Conservation (phyloP, 92 coral and sea anemone genomes). For the Parazoanthus swiftii region DNA sequence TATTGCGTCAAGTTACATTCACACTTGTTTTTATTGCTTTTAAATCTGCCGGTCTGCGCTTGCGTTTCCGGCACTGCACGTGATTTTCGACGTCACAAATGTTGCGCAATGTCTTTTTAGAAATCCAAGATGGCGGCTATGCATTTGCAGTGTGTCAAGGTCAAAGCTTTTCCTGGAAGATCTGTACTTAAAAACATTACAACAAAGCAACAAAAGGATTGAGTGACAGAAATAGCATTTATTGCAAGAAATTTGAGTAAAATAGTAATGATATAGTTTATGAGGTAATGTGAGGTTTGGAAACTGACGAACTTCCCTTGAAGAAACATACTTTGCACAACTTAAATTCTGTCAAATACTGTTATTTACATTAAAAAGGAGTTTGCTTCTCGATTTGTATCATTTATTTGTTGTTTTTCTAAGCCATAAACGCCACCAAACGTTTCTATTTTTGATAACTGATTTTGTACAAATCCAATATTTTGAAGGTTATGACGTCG, state of each 20-base stretch:
- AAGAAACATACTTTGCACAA: not conserved
- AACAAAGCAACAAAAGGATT: not conserved
- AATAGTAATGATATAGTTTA: not conserved
- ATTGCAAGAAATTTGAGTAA: not conserved
- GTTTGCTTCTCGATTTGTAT: too few relatives aligned
- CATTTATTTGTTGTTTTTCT: too few relatives aligned
- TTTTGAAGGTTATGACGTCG: too few relatives aligned
- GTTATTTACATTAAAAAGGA: too few relatives aligned
- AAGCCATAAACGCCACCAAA: too few relatives aligned
- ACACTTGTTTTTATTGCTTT: too few relatives aligned
- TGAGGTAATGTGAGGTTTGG: not conserved
- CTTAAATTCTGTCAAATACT: not conserved
- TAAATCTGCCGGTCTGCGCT: too few relatives aligned
- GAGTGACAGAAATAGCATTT: not conserved
- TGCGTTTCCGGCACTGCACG: too few relatives aligned
- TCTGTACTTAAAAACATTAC: not conserved
- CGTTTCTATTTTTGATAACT: too few relatives aligned
- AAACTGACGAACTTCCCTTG: not conserved
- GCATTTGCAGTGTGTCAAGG: not conserved
- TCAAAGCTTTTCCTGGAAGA: not conserved
- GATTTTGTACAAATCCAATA: too few relatives aligned
- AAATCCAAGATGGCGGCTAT: not conserved
- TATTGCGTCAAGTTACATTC: too few relatives aligned
- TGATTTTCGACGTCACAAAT: too few relatives aligned
- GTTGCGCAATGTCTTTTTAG: not conserved